Evolutionary conservation across 2,888 invertebrate species (phyloP), one percentile per base, ranked within the genome.

Genomic region (Archips xylosteana): DNA sequence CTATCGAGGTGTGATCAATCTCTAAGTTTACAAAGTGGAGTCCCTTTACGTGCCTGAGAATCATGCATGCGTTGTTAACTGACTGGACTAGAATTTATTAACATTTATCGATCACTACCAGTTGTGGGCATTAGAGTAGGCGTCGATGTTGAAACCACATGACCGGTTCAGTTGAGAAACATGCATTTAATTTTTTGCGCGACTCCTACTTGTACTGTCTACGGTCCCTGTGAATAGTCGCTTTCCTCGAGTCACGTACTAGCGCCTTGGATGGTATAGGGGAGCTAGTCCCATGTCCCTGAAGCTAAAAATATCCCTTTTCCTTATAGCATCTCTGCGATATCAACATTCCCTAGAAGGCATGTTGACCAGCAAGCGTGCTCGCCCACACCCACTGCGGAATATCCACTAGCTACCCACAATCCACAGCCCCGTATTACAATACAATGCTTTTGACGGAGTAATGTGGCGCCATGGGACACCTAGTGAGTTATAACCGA

Each of bases 321-420:
- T 81, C 81, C 82, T 80, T 78, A 71, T 78, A 75, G 73, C 76
- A 75, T 79, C 75, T 89, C 87, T 87, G 89, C 85, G 85, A 85
- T 83, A 83, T 79, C 92, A 88, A 92, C 88, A 88, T 93, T 90
- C 94, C 93, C 86, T 93, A 92, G 79, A 94, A 86, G 93, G 94
- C 84, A 87, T 81, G 87, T 87, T 80, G 90, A 81, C 85, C 80
- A 78, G 83, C 81, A 81, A 82, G 86, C 85, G 81, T 70, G 81
- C 81, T 87, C 90, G 84, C 90, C 90, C 88, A 90, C 92, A 87
- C 86, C 85, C 82, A 77, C 82, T 82, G 68, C 70, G 79, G 60
- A 39, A 39, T 57, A 54, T 54, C 51, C 15, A 65, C 74, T n/a
- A 32, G 60, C 63, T 47, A 64, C 71, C 79, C 81, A 81, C 80